phyloP scores from a whole-genome alignment of 2,797 vertebrate species.

The Pseudochirops cupreus region DNA sequence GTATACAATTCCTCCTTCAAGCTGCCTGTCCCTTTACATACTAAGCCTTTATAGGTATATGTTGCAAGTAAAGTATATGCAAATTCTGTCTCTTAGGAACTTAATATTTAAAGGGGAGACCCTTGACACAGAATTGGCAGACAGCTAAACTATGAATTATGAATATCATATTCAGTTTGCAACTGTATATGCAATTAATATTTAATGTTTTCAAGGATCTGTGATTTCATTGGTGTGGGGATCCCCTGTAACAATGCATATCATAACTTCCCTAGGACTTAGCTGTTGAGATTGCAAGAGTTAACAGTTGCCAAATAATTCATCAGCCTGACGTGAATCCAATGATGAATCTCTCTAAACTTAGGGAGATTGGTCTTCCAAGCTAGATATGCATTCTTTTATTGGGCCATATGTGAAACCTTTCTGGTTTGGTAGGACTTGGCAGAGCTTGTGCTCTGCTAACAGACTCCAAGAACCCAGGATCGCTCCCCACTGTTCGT shows the following conservation, averaged over 20 bases:
- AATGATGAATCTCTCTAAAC: background rate
- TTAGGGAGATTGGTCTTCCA: background rate
- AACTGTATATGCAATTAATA: background rate
- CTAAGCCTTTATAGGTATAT: background rate
- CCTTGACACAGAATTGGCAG: background rate
- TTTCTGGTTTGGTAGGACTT: background rate
- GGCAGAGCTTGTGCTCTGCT: background rate
- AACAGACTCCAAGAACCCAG: background rate
- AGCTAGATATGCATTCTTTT: background rate
- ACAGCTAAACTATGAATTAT: background rate
- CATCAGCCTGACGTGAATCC: background rate
- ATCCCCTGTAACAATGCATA: background rate
- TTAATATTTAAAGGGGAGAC: background rate
- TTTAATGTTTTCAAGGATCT: background rate
- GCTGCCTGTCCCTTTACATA: background rate
- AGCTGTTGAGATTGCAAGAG: background rate
- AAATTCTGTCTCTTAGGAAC: background rate
- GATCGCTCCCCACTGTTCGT: background rate
- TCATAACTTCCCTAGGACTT: background rate
- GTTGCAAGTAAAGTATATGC: background rate
- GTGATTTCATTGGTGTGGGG: background rate
- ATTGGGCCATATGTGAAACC: background rate
- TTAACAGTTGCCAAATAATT: background rate
- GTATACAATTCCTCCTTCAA: background rate
- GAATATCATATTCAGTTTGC: background rate